phyloP scores from a whole-genome alignment of 2,888 invertebrate species.

The Drosophila birchii region DNA sequence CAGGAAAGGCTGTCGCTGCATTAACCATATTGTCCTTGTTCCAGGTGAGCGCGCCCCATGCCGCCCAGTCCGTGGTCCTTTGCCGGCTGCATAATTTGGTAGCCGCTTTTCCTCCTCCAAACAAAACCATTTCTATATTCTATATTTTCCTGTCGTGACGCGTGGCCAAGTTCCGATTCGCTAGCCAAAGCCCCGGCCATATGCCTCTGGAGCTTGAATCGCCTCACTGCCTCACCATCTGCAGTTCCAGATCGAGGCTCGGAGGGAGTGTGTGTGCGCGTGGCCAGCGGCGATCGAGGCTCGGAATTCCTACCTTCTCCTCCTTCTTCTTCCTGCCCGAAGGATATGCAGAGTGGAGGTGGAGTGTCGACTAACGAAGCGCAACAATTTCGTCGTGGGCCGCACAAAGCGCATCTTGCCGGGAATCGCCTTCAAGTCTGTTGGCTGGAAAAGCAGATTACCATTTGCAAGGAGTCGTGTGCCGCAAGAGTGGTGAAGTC shows the following conservation, averaged over 20 bases:
- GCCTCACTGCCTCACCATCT: constrained; percentile 69
- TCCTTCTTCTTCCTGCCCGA: neutral
- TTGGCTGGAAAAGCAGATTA: constrained; percentile 73
- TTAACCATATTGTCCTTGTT: constrained; percentile 76
- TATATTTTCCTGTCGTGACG: constrained; percentile 67
- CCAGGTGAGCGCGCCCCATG: constrained; percentile 72
- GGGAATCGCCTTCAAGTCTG: constrained; percentile 44
- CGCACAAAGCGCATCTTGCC: constrained; percentile 49
- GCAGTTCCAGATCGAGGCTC: constrained; percentile 36
- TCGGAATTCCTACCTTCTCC: neutral
- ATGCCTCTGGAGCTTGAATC: constrained; percentile 49
- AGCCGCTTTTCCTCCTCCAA: constrained; percentile 51
- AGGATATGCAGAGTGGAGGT: constrained; percentile 9
- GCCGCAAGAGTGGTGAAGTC: constrained; percentile 27
- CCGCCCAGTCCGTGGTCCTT: constrained; percentile 34
- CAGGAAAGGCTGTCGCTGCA: constrained; percentile 72
- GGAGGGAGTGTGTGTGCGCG: constrained; percentile 49
- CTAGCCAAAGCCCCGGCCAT: constrained; percentile 55
- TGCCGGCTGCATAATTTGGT: constrained; percentile 65
- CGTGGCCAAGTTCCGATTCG: constrained; percentile 59
- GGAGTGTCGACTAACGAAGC: constrained; percentile 65
- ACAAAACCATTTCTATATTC: constrained; percentile 26
- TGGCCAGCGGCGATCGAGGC: constrained; percentile 56
- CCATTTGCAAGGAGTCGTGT: constrained; percentile 49
- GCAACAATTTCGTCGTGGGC: constrained; percentile 66